Evolutionary conservation across 2,888 invertebrate genomes (phyloP).

Genomic region (Spicauda simplicius): DNA sequence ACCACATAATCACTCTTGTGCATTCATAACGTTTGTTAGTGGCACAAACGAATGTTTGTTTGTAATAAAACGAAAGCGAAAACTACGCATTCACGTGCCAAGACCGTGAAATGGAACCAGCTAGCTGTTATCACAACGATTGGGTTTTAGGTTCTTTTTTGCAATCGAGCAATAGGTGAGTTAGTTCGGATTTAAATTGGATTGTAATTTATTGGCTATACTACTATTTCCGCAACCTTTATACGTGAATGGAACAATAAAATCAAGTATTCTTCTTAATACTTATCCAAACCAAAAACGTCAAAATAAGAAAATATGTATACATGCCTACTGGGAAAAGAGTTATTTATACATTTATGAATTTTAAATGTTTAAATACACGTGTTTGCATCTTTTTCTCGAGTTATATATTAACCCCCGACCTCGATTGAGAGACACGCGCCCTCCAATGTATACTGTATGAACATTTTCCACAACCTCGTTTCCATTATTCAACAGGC

Average conservation of each 20-base stretch:
- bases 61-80: constrained; percentile 34
- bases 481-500: constrained; percentile 36
- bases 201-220: no score
- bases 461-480: constrained; percentile 23
- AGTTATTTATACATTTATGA: no score
- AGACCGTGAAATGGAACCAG: constrained; percentile 29
- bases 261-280: no score
- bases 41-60: constrained; percentile 28
- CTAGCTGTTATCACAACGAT: constrained; percentile 21
- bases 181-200: no score
- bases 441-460: constrained; percentile 18
- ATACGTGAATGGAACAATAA: no score
- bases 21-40: constrained; percentile 19
- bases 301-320: no score
- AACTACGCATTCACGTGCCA: constrained; percentile 29
- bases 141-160: background rate
- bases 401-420: constrained; percentile 5
- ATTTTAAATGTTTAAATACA: background rate
- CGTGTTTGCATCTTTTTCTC: background rate
- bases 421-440: background rate
- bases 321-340: no score
- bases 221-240: no score
- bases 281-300: no score
- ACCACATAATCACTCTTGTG: constrained; percentile 30
- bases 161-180: background rate